Evolutionary conservation across 2,888 invertebrate species (phyloP).

Genomic region (Caenorhabditis macrosperma): DNA sequence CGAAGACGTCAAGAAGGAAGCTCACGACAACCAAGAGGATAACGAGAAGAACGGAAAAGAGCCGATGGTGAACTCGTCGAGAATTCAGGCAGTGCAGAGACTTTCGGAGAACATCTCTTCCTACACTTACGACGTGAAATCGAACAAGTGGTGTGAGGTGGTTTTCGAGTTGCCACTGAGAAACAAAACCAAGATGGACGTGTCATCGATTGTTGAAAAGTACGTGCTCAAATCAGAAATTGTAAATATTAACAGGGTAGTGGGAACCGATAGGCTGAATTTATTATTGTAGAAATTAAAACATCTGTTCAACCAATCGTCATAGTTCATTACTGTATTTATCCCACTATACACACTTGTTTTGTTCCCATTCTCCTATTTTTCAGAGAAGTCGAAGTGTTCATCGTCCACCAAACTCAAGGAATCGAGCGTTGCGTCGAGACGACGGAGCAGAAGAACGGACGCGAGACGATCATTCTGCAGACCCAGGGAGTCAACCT

Average conservation of each 20-base stretch:
- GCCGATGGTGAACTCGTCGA: conserved; percentile 17
- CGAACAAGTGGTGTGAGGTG: conserved; percentile 90
- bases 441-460: conserved; percentile 82
- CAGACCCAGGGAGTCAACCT: conserved; percentile 97
- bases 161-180: conserved; percentile 83
- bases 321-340: too few relatives aligned
- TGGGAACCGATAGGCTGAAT: too few relatives aligned
- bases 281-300: too few relatives aligned
- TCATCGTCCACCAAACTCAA: conserved; percentile 85
- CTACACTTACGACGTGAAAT: conserved; percentile 87
- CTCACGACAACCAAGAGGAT: too few relatives aligned
- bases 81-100: conserved; percentile 36
- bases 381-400: conserved; percentile 84
- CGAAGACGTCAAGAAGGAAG: conserved; percentile 81
- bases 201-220: conserved; percentile 86
- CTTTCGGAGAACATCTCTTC: conserved; percentile 42
- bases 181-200: conserved; percentile 86
- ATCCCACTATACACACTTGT: too few relatives aligned
- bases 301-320: too few relatives aligned
- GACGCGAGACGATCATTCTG: conserved; percentile 83
- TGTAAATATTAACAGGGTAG: too few relatives aligned
- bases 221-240: too few relatives aligned
- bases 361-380: too few relatives aligned
- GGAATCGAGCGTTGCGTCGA: conserved; percentile 90
- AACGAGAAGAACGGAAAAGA: conserved; percentile 58